These are phyloP conservation scores for Pseudorhiza aurosa DNA, from an alignment of 30 jellyfish, hydroid and myxozoan genomes.

Conservation along the genomic window DNA sequence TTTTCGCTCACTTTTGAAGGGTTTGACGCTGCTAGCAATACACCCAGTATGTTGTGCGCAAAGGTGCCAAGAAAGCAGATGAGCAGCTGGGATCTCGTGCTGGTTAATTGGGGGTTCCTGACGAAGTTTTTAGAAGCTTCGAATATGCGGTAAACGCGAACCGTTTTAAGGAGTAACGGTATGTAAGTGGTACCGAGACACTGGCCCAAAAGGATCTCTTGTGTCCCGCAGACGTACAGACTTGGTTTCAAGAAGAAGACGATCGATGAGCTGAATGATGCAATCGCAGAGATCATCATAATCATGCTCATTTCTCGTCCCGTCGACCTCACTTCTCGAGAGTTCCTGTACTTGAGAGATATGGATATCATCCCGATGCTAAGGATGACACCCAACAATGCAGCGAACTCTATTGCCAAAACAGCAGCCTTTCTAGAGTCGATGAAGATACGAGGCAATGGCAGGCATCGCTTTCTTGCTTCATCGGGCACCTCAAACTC, in stretches of 20 bases:
- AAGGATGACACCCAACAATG: not conserved
- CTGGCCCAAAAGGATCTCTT: slow-evolving; percentile 41
- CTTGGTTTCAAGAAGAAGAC: slow-evolving; percentile 22
- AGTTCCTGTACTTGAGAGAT: not conserved
- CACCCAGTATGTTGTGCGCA: slow-evolving; percentile 39
- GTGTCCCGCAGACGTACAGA: slow-evolving; percentile 28
- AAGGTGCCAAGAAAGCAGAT: slow-evolving; percentile 27
- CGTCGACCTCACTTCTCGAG: slow-evolving; percentile 17
- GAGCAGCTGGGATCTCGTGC: slow-evolving; percentile 62
- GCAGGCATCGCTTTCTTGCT: not conserved
- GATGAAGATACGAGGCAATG: not conserved
- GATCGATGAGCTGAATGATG: not conserved
- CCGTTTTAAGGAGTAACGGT: slow-evolving; percentile 72
- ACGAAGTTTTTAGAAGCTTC: slow-evolving; percentile 46
- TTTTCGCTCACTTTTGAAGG: slow-evolving; percentile 29
- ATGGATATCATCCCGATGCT: not conserved
- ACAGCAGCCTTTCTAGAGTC: not conserved
- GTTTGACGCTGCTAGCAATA: slow-evolving; percentile 42
- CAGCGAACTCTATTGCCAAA: not conserved
- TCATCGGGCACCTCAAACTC: not conserved
- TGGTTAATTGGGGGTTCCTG: slow-evolving; percentile 40
- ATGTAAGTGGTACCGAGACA: slow-evolving; percentile 63
- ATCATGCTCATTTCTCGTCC: slow-evolving; percentile 22
- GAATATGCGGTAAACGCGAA: slow-evolving; percentile 74
- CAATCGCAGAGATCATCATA: not conserved